Percentiles rank a stretch among this genome's conserved stretches.
These are phyloP conservation scores for Monarcha castaneiventris DNA, from an alignment of 2,113 vertebrate genomes.

Conservation along the genomic window DNA sequence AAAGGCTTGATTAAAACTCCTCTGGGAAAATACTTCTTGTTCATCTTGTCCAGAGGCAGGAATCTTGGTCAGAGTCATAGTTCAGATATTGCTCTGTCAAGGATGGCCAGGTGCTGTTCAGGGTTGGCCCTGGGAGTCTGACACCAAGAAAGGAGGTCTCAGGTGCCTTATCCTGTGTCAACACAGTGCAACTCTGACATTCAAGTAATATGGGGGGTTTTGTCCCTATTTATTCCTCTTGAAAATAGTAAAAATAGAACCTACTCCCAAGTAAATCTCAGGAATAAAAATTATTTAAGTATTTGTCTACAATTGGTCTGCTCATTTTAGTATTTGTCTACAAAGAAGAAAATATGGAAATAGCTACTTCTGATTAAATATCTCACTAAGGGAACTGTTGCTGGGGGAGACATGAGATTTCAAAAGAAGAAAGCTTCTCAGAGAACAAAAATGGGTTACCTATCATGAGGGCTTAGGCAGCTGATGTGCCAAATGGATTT, in stretches of 20 bases:
- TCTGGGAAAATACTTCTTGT: background rate
- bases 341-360: background rate
- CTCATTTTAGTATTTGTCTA: background rate
- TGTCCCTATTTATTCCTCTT: background rate
- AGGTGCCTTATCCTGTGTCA: background rate
- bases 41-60: background rate
- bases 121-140: background rate
- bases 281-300: background rate
- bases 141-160: background rate
- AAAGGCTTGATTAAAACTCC: constrained; percentile 5
- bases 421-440: background rate
- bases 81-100: background rate
- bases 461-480: background rate
- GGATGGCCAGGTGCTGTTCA: background rate
- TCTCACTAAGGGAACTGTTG: background rate
- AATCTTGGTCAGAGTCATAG: background rate
- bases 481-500: rapidly evolving
- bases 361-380: background rate
- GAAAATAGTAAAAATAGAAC: background rate
- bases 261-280: background rate
- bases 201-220: background rate
- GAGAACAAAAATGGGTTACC: background rate
- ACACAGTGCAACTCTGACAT: background rate
- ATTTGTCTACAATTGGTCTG: background rate
- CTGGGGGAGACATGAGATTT: background rate